These are phyloP conservation scores for Aphrocallistes beatrix DNA, from an alignment of 37 sponge, comb jelly and placozoan species.

Conservation along the genomic window DNA sequence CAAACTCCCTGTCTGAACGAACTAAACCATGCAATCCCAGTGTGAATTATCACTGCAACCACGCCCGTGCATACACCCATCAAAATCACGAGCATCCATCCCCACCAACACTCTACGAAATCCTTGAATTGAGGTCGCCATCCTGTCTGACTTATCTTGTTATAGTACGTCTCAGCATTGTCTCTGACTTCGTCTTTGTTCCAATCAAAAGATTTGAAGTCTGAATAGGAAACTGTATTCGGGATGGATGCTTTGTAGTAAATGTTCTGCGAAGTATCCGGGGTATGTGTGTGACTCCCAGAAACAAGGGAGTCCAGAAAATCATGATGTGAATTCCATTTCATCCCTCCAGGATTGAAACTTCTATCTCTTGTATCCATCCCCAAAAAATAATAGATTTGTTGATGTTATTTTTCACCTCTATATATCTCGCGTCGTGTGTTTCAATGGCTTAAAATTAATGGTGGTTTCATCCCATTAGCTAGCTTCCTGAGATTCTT, in stretches of 20 bases:
- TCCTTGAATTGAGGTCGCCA: conserved; percentile 33
- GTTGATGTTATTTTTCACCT: too few species aligned
- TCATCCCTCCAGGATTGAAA: background rate
- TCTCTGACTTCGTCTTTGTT: conserved; percentile 67
- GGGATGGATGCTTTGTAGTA: conserved; percentile 6
- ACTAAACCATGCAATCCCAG: background rate
- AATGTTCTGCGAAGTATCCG: background rate
- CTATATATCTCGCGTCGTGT: too few species aligned
- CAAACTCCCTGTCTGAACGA: background rate
- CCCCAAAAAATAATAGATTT: too few species aligned
- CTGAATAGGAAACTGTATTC: conserved; percentile 19
- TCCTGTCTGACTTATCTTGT: conserved; percentile 15
- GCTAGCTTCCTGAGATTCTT: too few species aligned
- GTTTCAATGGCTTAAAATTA: too few species aligned
- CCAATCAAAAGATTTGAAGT: conserved; percentile 98
- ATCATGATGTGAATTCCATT: conserved; percentile 10
- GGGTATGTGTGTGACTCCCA: background rate
- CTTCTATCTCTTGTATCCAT: background rate
- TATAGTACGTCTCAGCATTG: conserved; percentile 36
- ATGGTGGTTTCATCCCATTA: too few species aligned
- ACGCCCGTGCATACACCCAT: conserved; percentile 80
- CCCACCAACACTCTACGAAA: conserved; percentile 67
- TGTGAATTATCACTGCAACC: conserved; percentile 33
- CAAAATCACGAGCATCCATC: conserved; percentile 87
- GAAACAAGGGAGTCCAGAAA: background rate